Conservation (phyloP, 2,797 vertebrate genomes). For the Propithecus deckenii region DNA sequence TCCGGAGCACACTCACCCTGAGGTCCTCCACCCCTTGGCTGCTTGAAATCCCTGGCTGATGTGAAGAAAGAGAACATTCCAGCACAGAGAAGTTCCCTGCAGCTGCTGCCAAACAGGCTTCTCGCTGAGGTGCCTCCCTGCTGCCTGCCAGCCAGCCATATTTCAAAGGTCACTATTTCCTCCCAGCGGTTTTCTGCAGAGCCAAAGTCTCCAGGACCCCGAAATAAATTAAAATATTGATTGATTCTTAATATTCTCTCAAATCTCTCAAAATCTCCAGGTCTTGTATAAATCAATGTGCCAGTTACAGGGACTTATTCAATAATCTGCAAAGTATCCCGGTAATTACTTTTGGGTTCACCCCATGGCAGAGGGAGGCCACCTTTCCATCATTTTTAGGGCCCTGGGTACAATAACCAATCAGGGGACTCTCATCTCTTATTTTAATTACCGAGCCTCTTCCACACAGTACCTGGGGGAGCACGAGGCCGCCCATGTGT, state of each 20-base stretch:
- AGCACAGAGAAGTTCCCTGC: not conserved
- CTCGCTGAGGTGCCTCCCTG: not conserved
- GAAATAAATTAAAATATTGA: constrained; percentile 79
- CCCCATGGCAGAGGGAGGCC: constrained; percentile 30
- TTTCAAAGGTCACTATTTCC: constrained; percentile 67
- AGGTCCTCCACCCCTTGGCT: not conserved
- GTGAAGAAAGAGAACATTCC: constrained; percentile 26
- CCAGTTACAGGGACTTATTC: constrained; percentile 59
- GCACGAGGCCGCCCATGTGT: not conserved
- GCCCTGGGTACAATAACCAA: constrained; percentile 53
- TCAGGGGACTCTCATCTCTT: constrained; percentile 75
- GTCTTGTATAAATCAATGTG: constrained; percentile 73
- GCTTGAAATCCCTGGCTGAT: not conserved
- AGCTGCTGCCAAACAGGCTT: not conserved
- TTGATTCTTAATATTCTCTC: constrained; percentile 77
- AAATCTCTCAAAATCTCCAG: constrained; percentile 74
- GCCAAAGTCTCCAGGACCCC: constrained; percentile 21
- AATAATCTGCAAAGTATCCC: constrained; percentile 73
- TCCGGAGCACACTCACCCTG: not conserved
- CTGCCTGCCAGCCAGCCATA: not conserved
- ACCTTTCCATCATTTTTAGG: constrained; percentile 72
- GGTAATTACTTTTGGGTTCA: constrained; percentile 64
- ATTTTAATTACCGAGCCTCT: constrained; percentile 75
- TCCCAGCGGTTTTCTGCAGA: constrained; percentile 62
- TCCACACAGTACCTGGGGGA: not conserved